Conservation (phyloP, 2,888 invertebrate species). For the Drosophila putrida region DNA sequence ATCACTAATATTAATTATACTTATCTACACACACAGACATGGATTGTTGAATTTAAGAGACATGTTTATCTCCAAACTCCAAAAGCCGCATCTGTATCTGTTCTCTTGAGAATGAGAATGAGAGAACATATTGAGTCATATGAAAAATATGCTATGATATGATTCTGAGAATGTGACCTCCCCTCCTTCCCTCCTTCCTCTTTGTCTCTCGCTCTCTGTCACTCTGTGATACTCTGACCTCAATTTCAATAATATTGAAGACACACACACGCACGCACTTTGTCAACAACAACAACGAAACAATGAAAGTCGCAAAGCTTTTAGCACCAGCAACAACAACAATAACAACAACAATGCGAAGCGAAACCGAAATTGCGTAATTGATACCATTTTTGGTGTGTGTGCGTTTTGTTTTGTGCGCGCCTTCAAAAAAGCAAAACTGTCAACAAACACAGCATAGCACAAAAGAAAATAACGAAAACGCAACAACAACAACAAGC, state of each 20-base stretch:
- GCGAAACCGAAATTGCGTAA: conserved; percentile 70
- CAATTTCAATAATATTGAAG: conserved; percentile 40
- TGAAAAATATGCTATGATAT: conserved; percentile 31
- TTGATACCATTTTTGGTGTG: conserved; percentile 69
- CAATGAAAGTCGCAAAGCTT: conserved; percentile 47
- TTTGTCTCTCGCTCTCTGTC: not conserved
- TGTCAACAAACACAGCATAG: conserved; percentile 49
- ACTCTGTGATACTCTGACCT: conserved; percentile 26
- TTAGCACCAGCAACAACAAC: conserved; percentile 30
- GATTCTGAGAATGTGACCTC: conserved; percentile 38
- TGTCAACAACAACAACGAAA: conserved; percentile 33
- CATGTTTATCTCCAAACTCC: conserved; percentile 2
- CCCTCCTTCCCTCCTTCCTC: conserved; percentile 4
- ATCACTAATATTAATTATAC: conserved; percentile 30
- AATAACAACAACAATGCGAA: conserved; percentile 22
- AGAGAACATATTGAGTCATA: conserved; percentile 30
- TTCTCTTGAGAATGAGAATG: conserved; percentile 11
- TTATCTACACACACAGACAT: conserved; percentile 16
- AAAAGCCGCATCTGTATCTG: conserved; percentile 24
- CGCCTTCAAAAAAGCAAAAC: conserved; percentile 45
- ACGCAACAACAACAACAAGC: conserved; percentile 27
- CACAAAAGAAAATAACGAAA: conserved; percentile 6
- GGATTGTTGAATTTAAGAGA: not conserved
- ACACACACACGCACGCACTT: conserved; percentile 20
- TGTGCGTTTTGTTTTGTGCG: conserved; percentile 43